Percentiles rank a stretch among this genome's conserved stretches.
phyloP scores from a whole-genome alignment of 2,888 invertebrate species.

The Conistra vaccinii region DNA sequence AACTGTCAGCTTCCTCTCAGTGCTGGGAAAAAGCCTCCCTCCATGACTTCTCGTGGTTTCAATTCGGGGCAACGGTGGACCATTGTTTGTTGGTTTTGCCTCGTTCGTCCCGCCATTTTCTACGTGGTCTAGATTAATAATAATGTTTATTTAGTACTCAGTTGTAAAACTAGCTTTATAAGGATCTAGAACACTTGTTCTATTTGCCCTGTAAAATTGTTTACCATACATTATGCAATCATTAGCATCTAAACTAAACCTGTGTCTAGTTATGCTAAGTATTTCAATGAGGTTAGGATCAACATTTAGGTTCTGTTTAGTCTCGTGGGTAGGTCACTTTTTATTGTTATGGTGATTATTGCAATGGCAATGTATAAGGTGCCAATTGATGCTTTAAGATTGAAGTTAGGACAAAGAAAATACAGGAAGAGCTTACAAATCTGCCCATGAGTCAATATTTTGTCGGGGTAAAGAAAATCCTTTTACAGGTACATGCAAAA shows the following conservation, averaged over 20 bases:
- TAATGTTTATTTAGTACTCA: conserved; percentile 13
- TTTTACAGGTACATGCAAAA: too few species aligned
- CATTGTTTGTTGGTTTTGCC: not conserved
- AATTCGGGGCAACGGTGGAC: not conserved
- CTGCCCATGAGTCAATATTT: too few species aligned
- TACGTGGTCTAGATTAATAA: not conserved
- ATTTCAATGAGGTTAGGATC: conserved; percentile 25
- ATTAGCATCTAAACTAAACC: conserved; percentile 25
- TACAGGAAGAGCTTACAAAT: not conserved
- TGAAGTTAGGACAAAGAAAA: not conserved
- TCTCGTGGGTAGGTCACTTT: conserved; percentile 4
- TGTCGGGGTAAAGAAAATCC: too few species aligned
- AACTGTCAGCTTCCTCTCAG: not conserved
- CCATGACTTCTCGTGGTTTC: too few species aligned
- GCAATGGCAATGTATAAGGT: too few species aligned
- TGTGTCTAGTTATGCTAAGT: conserved; percentile 25
- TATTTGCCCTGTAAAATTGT: conserved; percentile 33
- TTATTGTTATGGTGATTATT: not conserved
- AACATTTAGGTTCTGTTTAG: conserved; percentile 25
- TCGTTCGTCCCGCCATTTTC: not conserved
- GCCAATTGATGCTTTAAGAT: too few species aligned
- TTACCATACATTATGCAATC: conserved; percentile 17
- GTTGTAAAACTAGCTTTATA: conserved; percentile 11
- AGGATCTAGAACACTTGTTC: conserved; percentile 36
- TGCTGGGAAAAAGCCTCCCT: too few species aligned